Conservation (phyloP, 1,140 invertebrate species). For the Drosophila serrata region DNA sequence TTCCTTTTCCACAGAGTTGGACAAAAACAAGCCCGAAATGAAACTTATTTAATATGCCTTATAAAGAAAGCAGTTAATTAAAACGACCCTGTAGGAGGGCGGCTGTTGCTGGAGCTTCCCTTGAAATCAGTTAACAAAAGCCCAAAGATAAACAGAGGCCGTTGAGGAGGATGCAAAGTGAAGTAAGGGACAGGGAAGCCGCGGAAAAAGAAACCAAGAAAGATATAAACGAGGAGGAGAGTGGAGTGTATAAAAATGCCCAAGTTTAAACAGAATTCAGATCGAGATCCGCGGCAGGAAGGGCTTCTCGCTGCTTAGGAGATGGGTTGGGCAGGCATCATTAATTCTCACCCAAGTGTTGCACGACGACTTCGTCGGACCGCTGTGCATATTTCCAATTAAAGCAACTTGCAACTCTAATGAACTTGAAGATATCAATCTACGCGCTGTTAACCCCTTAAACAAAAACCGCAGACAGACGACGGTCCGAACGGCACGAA, state of each 20-base stretch:
- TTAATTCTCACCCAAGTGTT: slow-evolving; percentile 84
- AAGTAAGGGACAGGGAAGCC: slow-evolving; percentile 27
- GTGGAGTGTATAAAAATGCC: slow-evolving; percentile 45
- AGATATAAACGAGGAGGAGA: slow-evolving; percentile 18
- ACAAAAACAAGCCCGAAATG: slow-evolving; percentile 20
- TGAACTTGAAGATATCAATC: slow-evolving; percentile 85
- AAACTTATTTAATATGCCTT: slow-evolving; percentile 57
- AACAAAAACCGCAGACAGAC: slow-evolving; percentile 56
- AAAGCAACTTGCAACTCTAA: slow-evolving; percentile 83
- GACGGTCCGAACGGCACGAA: slow-evolving; percentile 39
- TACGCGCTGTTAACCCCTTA: slow-evolving; percentile 83
- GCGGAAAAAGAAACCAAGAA: slow-evolving; percentile 18
- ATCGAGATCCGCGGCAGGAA: slow-evolving; percentile 32
- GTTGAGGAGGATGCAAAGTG: slow-evolving; percentile 17
- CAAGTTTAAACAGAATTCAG: slow-evolving; percentile 76
- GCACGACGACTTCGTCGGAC: slow-evolving; percentile 33
- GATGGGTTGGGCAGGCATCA: slow-evolving; percentile 64
- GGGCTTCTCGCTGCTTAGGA: not conserved
- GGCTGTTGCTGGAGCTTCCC: slow-evolving; percentile 47
- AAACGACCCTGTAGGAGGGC: slow-evolving; percentile 55
- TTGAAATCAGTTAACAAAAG: slow-evolving; percentile 77
- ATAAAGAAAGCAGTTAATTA: slow-evolving; percentile 69
- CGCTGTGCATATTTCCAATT: slow-evolving; percentile 78
- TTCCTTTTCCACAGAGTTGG: slow-evolving; percentile 15
- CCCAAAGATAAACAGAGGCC: slow-evolving; percentile 39